phyloP scores from a whole-genome alignment of 2,113 vertebrate genomes.

The Podocnemis expansa region DNA sequence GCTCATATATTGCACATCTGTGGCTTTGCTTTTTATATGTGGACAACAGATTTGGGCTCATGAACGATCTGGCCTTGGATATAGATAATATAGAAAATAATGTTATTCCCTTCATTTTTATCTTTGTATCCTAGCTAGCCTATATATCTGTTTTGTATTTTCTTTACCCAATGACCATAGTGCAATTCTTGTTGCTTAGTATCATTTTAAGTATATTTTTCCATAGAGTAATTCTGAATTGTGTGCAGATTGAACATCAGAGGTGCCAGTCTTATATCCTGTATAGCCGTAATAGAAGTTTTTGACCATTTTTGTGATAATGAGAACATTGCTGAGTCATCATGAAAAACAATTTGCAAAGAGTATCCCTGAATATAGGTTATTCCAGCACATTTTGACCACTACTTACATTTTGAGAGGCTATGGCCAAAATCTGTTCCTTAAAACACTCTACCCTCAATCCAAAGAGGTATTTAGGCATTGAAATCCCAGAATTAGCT shows the following conservation, averaged over 20 bases:
- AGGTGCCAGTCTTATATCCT: neutral
- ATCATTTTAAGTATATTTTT: neutral
- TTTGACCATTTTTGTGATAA: neutral
- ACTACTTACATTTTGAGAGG: neutral
- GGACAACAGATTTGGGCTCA: neutral
- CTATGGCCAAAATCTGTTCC: neutral
- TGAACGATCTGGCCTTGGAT: accelerated
- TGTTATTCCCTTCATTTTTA: neutral
- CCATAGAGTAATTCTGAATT: neutral
- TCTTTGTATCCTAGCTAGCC: neutral
- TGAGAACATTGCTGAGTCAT: conserved; percentile 22
- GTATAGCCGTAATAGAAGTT: neutral
- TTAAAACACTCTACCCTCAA: neutral
- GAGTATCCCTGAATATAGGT: conserved; percentile 2
- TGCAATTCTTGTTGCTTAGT: neutral
- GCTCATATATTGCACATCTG: neutral
- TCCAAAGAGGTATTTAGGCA: no score
- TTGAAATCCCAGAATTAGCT: no score
- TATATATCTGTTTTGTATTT: neutral
- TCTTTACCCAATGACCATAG: neutral
- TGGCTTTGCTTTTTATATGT: neutral
- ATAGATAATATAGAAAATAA: neutral
- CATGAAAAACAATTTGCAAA: neutral
- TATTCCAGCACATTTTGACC: conserved; percentile 8
- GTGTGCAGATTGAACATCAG: neutral